Evolutionary conservation across 2,888 invertebrate genomes (phyloP), one percentile per base, ranked within the genome.

Genomic region (Microctonus brassicae): DNA sequence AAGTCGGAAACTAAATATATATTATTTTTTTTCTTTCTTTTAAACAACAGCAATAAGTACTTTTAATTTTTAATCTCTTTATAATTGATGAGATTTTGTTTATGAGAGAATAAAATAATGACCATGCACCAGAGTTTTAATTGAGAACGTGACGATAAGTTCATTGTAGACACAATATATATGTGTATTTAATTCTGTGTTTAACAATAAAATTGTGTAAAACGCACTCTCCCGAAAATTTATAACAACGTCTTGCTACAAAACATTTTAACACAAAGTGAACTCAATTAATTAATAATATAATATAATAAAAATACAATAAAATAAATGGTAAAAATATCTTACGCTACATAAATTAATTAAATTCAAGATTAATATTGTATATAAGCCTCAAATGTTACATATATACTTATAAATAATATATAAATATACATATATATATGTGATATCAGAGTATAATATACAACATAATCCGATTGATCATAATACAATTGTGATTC

Each of bases 41-140:
- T n/a, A n/a, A 62, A 52, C 29, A 34, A 52, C 57, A 64, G 22
- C 34, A 20, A 70, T 70, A 70, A 70, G 70, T 70, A 70, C 70
- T 65, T 70, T 63, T 58, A 17, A 34, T 36, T 36, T 36, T 36
- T 20, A 11, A 36, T 65, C 17, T 36, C 47, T 13, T 29, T 39
- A 42, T 20, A 22, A 42, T 33, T 29, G 29, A 55, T 20, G 36
- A 65, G 17, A 36, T n/a, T 36, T 33, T 34, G 20, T n/a, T n/a
- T 13, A 60, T 60, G 10, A 34, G 11, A 33, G 20, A 34, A n/a
- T 20, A 20, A 13, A 22, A 11, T 5, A n/a, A n/a, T n/a, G n/a
- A n/a, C n/a, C n/a, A n/a, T 29, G 7, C 7, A 29, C 29, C 29
- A 7, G 61, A 17, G 17, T 63, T 11, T 63, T 2, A n/a, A 52